phyloP scores from a whole-genome alignment of 2,797 vertebrate species.

The Hydrophis major region DNA sequence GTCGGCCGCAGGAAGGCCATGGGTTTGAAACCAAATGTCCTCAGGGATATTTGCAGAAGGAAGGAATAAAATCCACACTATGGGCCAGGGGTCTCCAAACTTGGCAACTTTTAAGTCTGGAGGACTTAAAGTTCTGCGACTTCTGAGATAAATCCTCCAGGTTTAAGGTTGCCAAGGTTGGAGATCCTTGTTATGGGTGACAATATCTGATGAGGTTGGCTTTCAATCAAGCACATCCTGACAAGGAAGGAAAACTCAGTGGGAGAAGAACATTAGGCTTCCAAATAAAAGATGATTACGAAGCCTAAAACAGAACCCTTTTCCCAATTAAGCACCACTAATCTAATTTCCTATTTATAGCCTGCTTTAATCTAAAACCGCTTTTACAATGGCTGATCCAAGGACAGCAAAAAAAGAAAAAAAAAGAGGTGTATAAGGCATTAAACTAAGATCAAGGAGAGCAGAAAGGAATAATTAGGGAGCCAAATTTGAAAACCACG shows the following conservation, averaged over 20 bases:
- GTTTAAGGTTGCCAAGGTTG: no score
- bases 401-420: not conserved
- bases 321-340: conserved; percentile 40
- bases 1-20: not conserved
- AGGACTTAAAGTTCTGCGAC: no score
- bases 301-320: conserved; percentile 19
- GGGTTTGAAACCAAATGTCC: not conserved
- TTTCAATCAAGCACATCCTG: not conserved
- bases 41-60: not conserved
- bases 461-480: not conserved
- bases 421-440: not conserved
- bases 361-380: not conserved
- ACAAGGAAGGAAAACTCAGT: not conserved
- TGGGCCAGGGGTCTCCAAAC: no score
- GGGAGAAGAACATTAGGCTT: not conserved
- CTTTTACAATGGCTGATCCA: not conserved
- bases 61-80: not conserved
- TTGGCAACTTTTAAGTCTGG: no score
- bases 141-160: no score
- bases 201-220: not conserved
- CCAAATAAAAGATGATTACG: conserved; percentile 60
- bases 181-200: not conserved
- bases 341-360: conserved; percentile 53
- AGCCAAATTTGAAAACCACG: not conserved
- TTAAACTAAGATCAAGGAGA: not conserved